These are phyloP conservation scores for Cheiracanthium punctorium DNA, from an alignment of 2,888 invertebrate genomes.

Conservation along the genomic window DNA sequence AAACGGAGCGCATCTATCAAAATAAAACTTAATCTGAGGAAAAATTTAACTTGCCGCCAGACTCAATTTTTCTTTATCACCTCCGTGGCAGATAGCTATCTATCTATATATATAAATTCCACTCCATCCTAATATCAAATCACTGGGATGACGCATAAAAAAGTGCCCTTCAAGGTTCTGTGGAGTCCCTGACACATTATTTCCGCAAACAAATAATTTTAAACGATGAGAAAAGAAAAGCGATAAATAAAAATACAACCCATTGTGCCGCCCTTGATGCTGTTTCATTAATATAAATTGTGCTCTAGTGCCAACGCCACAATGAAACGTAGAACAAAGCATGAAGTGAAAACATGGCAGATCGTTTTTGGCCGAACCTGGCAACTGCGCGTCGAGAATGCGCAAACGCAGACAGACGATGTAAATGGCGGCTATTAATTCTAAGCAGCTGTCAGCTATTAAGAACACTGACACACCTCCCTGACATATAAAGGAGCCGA, in stretches of 20 bases:
- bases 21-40: not conserved
- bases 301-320: constrained; percentile 25
- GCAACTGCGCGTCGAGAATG: constrained; percentile 65
- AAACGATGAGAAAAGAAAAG: constrained; percentile 32
- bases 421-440: constrained; percentile 66
- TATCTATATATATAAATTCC: not conserved
- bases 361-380: constrained; percentile 55
- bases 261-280: constrained; percentile 48
- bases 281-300: constrained; percentile 66
- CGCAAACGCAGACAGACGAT: constrained; percentile 64
- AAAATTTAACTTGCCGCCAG: not conserved
- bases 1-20: not conserved
- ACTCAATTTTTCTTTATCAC: not conserved
- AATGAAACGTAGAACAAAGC: constrained; percentile 47
- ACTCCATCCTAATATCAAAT: constrained; percentile 26
- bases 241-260: constrained; percentile 36
- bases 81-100: not conserved
- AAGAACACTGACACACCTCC: constrained; percentile 68
- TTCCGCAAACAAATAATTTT: constrained; percentile 53
- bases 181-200: constrained; percentile 46
- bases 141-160: constrained; percentile 11
- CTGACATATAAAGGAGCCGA: constrained; percentile 67
- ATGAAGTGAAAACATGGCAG: constrained; percentile 42
- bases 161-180: constrained; percentile 19
- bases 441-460: constrained; percentile 68